Conservation (phyloP, 2,113 vertebrate genomes). For the Elgaria multicarinata region DNA sequence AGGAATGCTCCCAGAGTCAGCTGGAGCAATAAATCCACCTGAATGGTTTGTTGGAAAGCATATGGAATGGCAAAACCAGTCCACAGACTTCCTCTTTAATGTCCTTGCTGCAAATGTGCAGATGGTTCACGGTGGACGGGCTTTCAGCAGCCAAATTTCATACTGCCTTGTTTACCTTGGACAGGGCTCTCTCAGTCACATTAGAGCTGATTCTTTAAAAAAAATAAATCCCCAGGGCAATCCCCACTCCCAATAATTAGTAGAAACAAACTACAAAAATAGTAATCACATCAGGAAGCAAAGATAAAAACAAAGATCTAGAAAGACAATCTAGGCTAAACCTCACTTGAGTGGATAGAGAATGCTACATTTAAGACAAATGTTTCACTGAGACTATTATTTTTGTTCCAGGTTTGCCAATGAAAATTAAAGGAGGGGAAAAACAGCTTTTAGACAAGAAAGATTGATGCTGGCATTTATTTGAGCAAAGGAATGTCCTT, state of each 20-base stretch:
- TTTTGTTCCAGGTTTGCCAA: conserved; percentile 2
- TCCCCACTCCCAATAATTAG: neutral
- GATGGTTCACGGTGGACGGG: conserved; percentile 32
- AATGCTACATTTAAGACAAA: neutral
- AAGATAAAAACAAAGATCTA: neutral
- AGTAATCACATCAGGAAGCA: neutral
- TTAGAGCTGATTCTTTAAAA: neutral
- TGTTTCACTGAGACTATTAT: neutral
- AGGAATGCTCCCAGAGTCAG: neutral
- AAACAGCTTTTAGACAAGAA: neutral
- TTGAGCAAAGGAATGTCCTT: neutral
- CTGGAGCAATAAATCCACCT: conserved; percentile 13
- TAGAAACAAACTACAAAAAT: conserved; percentile 4
- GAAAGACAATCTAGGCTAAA: neutral
- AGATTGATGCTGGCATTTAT: neutral
- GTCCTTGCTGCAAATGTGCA: conserved; percentile 20
- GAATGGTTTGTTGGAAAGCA: conserved; percentile 31
- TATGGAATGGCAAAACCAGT: conserved; percentile 13
- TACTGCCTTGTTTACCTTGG: conserved; percentile 28
- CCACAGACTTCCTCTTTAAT: conserved; percentile 6
- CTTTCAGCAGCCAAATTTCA: conserved; percentile 27
- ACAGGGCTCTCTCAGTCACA: neutral
- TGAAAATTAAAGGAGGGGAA: neutral
- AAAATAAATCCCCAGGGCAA: neutral
- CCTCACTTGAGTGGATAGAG: neutral